Evolutionary conservation across 2,113 vertebrate species (phyloP), one percentile per base, ranked within the genome.

Genomic region (Orthochromis indermauri): DNA sequence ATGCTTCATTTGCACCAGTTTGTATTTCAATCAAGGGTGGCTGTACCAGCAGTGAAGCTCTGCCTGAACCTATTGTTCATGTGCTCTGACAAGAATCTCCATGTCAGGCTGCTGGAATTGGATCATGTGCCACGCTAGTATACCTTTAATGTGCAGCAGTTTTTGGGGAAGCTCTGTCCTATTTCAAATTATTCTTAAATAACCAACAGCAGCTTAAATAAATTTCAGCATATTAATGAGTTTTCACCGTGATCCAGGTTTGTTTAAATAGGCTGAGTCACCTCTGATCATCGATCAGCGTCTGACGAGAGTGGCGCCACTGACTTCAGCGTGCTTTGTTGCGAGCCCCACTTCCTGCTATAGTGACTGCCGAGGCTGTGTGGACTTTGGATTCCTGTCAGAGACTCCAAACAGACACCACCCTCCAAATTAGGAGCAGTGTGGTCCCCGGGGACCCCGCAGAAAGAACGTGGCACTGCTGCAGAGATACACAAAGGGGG

Each of bases 1-100:
- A 98, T 97, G 98, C 97, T 97, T 99, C 97, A 98, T 98, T 99
- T 98, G 97, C 96, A 96, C 96, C 96, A 96, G 97, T 98, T 98
- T 98, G 97, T 97, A 97, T 97, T 97, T 97, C 97, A 97, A 97
- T 98, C 97, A 97, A 87, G 97, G 97, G 97, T 96, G 95, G 95
- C 95, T 96, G 97, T 94, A 93, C 92, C 94, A 95, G 96, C 97
- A 97, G 95, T 94, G 66, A 97, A 96, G 96, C 95, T 93, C 93
- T 82, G 90, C 91, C 95, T 80, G 96, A 95, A 96, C 94, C 95
- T 82, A 95, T 97, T 97, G 97, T 97, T 95, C 95, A 90, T 91
- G 94, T 93, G 91, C 92, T 92, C 95, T 90, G 96, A 95, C 96
- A 96, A 83, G 85, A 63, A 93, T 89, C 86, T 89, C 89, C 63